Percentiles rank a stretch among this genome's conserved stretches.
Conservation (phyloP, 2,888 invertebrate genomes). For the Synanthedon tipuliformis region DNA sequence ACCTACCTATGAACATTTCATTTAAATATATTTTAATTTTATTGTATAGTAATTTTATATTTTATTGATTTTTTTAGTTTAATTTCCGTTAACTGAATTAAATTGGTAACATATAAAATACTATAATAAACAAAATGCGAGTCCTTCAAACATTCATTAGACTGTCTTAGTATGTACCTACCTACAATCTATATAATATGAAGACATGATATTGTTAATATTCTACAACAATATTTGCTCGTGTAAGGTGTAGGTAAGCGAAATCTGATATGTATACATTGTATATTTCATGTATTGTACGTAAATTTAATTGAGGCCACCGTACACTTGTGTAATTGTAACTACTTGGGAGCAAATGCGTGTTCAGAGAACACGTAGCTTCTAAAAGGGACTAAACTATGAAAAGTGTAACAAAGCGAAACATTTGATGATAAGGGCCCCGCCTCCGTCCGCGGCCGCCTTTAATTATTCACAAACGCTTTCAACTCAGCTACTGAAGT, state of each 20-base stretch:
- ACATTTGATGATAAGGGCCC: constrained; percentile 50
- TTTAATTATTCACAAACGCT: constrained; percentile 56
- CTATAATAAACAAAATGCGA: too few relatives aligned
- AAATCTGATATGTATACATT: too few relatives aligned
- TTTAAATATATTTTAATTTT: too few relatives aligned
- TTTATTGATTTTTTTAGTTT: too few relatives aligned
- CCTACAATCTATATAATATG: background rate
- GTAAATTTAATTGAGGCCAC: background rate
- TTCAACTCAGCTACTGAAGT: constrained; percentile 38
- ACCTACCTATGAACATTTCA: too few relatives aligned
- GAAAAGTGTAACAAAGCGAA: constrained; percentile 41
- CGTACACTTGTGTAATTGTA: background rate
- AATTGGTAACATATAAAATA: too few relatives aligned
- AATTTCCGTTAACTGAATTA: too few relatives aligned
- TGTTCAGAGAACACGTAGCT: background rate
- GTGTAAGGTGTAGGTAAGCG: too few relatives aligned
- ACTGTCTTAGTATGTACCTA: background rate
- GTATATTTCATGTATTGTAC: background rate
- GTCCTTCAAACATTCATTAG: too few relatives aligned
- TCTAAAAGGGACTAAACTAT: constrained; percentile 30
- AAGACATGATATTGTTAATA: background rate
- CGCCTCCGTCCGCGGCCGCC: constrained; percentile 13
- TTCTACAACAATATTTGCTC: too few relatives aligned
- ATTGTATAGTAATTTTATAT: too few relatives aligned
- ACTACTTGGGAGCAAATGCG: background rate